Evolutionary conservation across 1,140 invertebrate genomes (phyloP), one percentile per base, ranked within the genome.

Genomic region (Rhagoletis pomonella): DNA sequence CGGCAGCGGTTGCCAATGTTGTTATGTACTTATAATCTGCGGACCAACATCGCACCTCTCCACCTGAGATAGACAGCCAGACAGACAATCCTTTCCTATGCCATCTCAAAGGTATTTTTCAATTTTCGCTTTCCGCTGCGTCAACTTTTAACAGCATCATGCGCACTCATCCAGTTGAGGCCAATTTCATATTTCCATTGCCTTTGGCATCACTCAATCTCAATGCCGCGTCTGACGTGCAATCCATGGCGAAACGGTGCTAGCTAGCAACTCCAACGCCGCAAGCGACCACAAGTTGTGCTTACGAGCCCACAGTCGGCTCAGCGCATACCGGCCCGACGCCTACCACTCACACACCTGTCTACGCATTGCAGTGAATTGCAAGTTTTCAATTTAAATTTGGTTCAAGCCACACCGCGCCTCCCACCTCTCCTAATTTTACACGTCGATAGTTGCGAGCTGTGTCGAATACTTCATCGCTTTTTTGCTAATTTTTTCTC

Each of bases 331-430:
- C 14, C 44, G 9, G 1, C 50, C 47, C 19, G 39, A n/a, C 47
- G 44, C n/a, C 1, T 29, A 29, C 29, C 29, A 29, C 19, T 39
- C 9, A 29, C 29, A 29, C 29, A 29, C 29, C 64, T 10, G 64
- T 39, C 10, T 2, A 67, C 29, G 29, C 17, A 14, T 62, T 62
- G 60, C 64, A 29, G 64, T 39, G 19, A 4, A 3, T 4, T 67
- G 73, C 47, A 19, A 81, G 55, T 19, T 55, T 81, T 81, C 73
- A 81, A 81, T 81, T 81, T 81, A 19, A 81, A 81, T 81, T 81
- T 77, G 14, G 39, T 17, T 9, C 47, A 14, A 17, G 47, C 47
- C 44, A 47, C 9, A 29, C 29, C 29, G 29, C 29, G 29, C 29
- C 29, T 29, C 4, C 3, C 73, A 55, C 0, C 50, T 55, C 14